Conservation (phyloP, 2,113 vertebrate species). For the Leiothrix lutea region DNA sequence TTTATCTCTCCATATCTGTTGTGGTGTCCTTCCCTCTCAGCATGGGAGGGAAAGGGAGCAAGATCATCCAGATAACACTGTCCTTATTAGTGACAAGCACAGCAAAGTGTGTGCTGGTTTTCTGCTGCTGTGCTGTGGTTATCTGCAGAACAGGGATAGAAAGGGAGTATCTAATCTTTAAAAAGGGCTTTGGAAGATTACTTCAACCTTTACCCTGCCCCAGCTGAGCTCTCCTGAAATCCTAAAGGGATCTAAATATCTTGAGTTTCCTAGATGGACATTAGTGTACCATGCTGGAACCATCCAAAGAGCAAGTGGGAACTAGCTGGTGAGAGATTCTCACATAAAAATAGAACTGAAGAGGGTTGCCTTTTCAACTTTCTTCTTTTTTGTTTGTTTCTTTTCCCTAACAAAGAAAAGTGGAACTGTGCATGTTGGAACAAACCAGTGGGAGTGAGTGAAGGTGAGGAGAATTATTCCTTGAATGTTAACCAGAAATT, state of each 20-base stretch:
- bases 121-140: not conserved
- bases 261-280: not conserved
- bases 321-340: not conserved
- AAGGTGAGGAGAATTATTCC: not conserved
- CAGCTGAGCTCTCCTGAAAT: not conserved
- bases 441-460: not conserved
- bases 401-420: not conserved
- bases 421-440: not conserved
- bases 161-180: not conserved
- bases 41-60: not conserved
- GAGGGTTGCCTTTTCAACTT: not conserved
- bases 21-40: slow-evolving; percentile 33
- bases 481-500: not conserved
- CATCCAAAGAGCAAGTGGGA: not conserved
- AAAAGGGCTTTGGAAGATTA: slow-evolving; percentile 32
- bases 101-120: not conserved
- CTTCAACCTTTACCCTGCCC: not conserved
- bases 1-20: not conserved
- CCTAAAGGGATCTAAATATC: slow-evolving; percentile 10
- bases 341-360: not conserved
- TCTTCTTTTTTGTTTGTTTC: not conserved
- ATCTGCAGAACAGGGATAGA: slow-evolving; percentile 22
- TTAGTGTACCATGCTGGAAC: not conserved
- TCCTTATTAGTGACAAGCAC: slow-evolving; percentile 5
- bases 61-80: not conserved